Evolutionary conservation across 1,140 invertebrate genomes (phyloP), one percentile per base, ranked within the genome.

Genomic region (Colletes gigas): DNA sequence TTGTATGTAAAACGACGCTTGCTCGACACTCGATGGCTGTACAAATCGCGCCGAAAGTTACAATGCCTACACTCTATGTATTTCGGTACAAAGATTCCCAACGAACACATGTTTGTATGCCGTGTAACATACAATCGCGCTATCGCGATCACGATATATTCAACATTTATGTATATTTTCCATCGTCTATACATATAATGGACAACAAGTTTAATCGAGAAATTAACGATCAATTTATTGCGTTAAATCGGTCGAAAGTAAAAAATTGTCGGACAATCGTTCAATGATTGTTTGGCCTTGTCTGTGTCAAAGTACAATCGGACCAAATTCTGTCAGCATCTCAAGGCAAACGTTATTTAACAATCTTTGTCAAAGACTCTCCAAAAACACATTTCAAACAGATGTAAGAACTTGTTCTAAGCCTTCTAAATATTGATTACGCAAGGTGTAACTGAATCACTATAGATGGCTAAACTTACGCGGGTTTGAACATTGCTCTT

Each of bases 81-180:
- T 82, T 50, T 75, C 71, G 67, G 54, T 81, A 85, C 21, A 83
- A 85, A 85, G 60, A 82, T 71, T 71, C 72, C 17, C 69, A 76
- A 83, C 81, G 67, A 85, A 83, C 76, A 83, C 77, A 67, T 75
- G 76, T 76, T 83, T 80, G 60, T 69, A 74, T 81, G 68, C 81
- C 57, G 70, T 21, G 66, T 63, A 82, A 83, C 60, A 39, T 79
- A 77, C 57, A 60, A 59, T 78, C 19, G 15, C 14, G n/a, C 67
- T 79, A 72, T 74, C 50, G 52, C 68, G 60, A 76, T 67, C 80
- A 62, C 19, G 50, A 19, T 39, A 55, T 65, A 65, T 65, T 77
- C 67, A 81, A 75, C 72, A 71, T 62, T 85, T 81, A 76, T 47
- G 65, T 85, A 66, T 60, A 62, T 59, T 47, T 14, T 66, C 41